These are phyloP conservation scores for Streptopelia turtur DNA, from an alignment of 2,797 vertebrate genomes.

Conservation along the genomic window DNA sequence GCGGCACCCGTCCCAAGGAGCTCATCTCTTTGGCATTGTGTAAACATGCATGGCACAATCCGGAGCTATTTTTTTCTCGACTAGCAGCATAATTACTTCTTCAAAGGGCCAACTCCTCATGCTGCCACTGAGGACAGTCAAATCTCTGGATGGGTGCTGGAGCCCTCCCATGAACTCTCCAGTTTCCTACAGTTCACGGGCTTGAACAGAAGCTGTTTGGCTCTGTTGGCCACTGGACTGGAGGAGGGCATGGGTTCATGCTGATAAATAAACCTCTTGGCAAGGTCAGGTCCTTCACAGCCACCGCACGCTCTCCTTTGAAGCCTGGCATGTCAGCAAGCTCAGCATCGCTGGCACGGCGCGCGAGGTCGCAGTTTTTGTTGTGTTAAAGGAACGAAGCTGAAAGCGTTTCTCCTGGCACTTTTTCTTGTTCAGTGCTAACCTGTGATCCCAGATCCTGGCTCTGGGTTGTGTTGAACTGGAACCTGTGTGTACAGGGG, in stretches of 20 bases:
- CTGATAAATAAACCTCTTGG: neutral
- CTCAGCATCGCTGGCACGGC: neutral
- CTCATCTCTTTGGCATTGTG: neutral
- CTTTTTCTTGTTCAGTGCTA: neutral
- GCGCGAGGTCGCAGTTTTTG: neutral
- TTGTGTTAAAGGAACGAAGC: neutral
- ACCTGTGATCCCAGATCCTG: neutral
- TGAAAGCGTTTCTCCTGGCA: neutral
- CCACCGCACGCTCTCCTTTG: neutral
- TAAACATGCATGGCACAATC: neutral
- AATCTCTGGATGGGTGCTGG: neutral
- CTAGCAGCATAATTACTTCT: slow-evolving; percentile 29
- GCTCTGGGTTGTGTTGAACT: neutral
- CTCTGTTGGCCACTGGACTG: neutral
- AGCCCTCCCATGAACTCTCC: neutral
- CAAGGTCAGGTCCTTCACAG: slow-evolving; percentile 24
- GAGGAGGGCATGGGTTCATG: neutral
- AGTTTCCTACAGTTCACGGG: neutral
- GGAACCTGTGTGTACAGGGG: neutral
- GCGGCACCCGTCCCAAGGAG: neutral
- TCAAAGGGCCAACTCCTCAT: slow-evolving; percentile 46
- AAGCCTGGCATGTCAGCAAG: neutral
- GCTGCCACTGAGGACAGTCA: slow-evolving; percentile 23
- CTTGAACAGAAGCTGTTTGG: slow-evolving; percentile 22
- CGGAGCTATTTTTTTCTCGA: neutral